These are phyloP conservation scores for Allygus modestus DNA, from an alignment of 2,888 invertebrate genomes.

Conservation along the genomic window DNA sequence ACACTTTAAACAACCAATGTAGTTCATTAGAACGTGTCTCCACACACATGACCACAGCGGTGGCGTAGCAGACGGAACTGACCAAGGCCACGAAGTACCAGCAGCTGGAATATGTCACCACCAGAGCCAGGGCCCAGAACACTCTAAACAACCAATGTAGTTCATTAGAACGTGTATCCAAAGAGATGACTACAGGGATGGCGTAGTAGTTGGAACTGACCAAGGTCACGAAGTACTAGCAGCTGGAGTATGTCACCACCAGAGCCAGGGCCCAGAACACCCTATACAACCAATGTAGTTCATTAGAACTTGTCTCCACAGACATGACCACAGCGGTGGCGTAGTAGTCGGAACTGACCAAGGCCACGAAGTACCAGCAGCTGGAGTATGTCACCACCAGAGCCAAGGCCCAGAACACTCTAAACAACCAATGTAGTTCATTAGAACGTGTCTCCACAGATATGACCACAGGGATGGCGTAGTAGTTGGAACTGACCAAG, in stretches of 20 bases:
- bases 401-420: slow-evolving; percentile 65
- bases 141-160: no score
- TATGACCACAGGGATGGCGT: slow-evolving; percentile 59
- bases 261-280: slow-evolving; percentile 65
- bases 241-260: no score
- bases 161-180: no score
- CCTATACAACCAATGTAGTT: no score
- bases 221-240: no score
- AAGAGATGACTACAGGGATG: slow-evolving; percentile 44
- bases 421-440: no score
- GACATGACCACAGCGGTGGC: slow-evolving; percentile 63
- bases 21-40: slow-evolving; percentile 60
- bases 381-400: slow-evolving; percentile 62
- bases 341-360: slow-evolving; percentile 58
- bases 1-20: slow-evolving; percentile 57
- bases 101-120: slow-evolving; percentile 60
- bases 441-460: not conserved
- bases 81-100: slow-evolving; percentile 41
- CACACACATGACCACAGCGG: slow-evolving; percentile 62
- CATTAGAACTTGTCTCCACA: slow-evolving; percentile 60
- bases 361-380: slow-evolving; percentile 56
- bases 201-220: no score
- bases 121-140: slow-evolving; percentile 63
- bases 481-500: slow-evolving; percentile 52
- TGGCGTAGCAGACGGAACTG: slow-evolving; percentile 59